Evolutionary conservation across 2,797 vertebrate species (phyloP).

Genomic region (Xiphorhynchus erythropygius): DNA sequence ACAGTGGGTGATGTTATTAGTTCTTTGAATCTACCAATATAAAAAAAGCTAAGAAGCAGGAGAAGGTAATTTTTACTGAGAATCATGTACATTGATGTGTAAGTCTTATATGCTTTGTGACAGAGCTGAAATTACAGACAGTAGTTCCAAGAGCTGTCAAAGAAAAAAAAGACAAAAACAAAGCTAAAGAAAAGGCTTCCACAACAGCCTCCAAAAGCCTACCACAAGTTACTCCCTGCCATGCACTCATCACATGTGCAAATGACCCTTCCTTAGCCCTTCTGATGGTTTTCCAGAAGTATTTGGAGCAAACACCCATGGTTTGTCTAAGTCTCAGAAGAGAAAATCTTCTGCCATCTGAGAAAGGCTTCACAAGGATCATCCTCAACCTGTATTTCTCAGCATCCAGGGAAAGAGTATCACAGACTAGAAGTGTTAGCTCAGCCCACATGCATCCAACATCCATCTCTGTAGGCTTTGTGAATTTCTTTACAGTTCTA

Average conservation of each 20-base stretch:
- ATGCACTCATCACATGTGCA: fast-evolving
- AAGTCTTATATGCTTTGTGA: background rate
- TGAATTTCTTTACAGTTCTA: background rate
- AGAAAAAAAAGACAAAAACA: background rate
- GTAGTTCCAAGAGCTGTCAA: background rate
- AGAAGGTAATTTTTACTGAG: background rate
- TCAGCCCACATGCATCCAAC: background rate
- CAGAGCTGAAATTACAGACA: background rate
- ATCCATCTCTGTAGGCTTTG: background rate
- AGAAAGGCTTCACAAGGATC: background rate
- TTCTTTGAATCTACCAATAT: background rate
- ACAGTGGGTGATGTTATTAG: background rate
- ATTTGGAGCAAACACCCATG: background rate
- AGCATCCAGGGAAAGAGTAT: background rate
- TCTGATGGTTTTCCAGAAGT: background rate
- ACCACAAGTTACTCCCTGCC: background rate
- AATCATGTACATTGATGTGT: background rate
- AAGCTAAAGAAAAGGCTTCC: background rate
- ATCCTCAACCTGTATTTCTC: fast-evolving
- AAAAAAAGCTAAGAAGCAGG: background rate
- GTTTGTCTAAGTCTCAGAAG: background rate
- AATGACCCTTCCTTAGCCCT: background rate
- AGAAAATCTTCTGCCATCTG: background rate
- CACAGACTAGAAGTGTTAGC: fast-evolving
- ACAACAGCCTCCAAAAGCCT: background rate